phyloP scores from a whole-genome alignment of 2,797 vertebrate species.

The Danio aesculapii region DNA sequence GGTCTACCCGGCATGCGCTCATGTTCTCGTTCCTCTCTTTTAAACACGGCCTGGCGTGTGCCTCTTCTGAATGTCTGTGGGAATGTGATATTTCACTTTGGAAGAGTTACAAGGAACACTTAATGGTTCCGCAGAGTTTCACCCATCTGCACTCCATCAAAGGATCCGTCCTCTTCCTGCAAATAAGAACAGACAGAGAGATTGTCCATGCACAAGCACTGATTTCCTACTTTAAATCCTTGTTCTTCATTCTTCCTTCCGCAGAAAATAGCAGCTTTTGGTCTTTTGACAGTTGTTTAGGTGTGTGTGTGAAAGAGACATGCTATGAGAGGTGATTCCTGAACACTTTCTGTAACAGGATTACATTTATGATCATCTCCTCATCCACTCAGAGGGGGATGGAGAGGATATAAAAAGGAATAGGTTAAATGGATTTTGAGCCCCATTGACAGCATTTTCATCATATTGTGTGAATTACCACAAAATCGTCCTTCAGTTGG shows the following conservation, averaged over 20 bases:
- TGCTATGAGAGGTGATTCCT: conserved; percentile 19
- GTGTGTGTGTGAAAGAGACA: conserved; percentile 2
- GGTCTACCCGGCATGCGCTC: conserved; percentile 14
- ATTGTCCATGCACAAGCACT: conserved; percentile 6
- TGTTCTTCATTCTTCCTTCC: not conserved
- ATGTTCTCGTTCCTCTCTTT: conserved; percentile 24
- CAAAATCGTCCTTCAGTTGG: not conserved
- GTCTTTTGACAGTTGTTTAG: conserved; percentile 11
- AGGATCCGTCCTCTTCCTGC: conserved; percentile 17
- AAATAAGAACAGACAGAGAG: conserved; percentile 33
- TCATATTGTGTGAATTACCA: not conserved
- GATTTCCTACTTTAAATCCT: conserved; percentile 27
- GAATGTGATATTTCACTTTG: conserved; percentile 25
- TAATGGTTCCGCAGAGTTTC: conserved; percentile 31
- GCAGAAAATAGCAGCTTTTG: conserved; percentile 25
- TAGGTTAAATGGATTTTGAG: not conserved
- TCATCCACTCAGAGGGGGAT: conserved; percentile 28
- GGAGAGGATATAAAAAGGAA: conserved; percentile 8
- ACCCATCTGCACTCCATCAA: conserved; percentile 53
- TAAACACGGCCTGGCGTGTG: conserved; percentile 8
- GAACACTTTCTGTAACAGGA: conserved; percentile 47
- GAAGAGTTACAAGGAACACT: conserved; percentile 50
- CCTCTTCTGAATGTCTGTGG: conserved; percentile 33
- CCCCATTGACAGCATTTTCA: not conserved
- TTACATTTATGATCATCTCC: conserved; percentile 47